Conservation (phyloP, 2,797 vertebrate species). For the Neosalanx taihuensis region DNA sequence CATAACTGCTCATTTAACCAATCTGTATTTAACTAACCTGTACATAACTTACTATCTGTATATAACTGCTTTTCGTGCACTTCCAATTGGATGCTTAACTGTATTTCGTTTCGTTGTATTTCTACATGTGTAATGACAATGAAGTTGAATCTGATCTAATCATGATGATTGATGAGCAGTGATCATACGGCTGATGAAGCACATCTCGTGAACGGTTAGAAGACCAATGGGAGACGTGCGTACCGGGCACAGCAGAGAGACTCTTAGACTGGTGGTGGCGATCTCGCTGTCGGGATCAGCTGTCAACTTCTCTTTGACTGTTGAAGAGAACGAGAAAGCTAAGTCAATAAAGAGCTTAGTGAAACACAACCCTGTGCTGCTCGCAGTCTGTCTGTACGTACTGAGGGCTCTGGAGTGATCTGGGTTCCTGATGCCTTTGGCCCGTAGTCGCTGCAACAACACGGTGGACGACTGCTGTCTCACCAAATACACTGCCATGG, state of each 20-base stretch:
- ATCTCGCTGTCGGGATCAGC: conserved; percentile 98
- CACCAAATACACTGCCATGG: conserved; percentile 98
- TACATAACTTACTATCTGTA: too few relatives aligned
- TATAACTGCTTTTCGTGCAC: too few relatives aligned
- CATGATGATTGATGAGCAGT: too few relatives aligned
- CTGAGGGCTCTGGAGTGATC: conserved; percentile 98
- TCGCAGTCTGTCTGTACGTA: conserved; percentile 63
- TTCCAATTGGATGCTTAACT: too few relatives aligned
- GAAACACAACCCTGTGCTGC: not conserved
- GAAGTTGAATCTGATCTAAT: too few relatives aligned
- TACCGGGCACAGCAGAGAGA: conserved; percentile 97
- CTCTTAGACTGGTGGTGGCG: conserved; percentile 95
- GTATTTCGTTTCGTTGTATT: too few relatives aligned
- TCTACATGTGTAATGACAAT: too few relatives aligned
- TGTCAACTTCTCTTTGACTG: conserved; percentile 97
- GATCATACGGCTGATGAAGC: not conserved
- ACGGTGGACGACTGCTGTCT: conserved; percentile 95
- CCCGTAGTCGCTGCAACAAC: conserved; percentile 93
- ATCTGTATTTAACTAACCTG: too few relatives aligned
- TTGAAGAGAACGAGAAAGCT: not conserved
- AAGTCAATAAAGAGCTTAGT: too few relatives aligned
- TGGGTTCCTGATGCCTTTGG: conserved; percentile 97
- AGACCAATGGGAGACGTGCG: conserved; percentile 43
- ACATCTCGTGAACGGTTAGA: not conserved
- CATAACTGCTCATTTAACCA: too few relatives aligned